Percentiles rank a stretch among this genome's conserved stretches.
Evolutionary conservation across 2,113 vertebrate species (phyloP).

Genomic region (Stictonetta naevosa): DNA sequence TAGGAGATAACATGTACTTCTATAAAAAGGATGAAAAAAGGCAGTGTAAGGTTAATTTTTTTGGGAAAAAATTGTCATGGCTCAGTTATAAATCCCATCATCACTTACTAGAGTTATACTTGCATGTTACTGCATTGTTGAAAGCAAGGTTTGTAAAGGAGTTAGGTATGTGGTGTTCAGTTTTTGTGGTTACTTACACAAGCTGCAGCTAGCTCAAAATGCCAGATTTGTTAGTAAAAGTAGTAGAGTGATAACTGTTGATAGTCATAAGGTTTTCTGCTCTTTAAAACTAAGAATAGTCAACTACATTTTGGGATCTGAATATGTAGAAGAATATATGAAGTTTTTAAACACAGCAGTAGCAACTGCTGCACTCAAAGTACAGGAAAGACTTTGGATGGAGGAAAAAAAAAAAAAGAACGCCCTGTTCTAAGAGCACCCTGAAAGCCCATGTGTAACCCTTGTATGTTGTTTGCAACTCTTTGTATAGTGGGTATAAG

Average conservation of each 20-base stretch:
- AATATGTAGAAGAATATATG: constrained; percentile 11
- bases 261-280: background rate
- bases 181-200: background rate
- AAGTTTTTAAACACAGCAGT: background rate
- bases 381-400: background rate
- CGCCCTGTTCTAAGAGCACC: background rate
- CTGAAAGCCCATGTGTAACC: background rate
- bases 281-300: background rate
- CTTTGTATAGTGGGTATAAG: background rate
- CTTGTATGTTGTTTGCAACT: background rate
- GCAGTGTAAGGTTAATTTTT: background rate
- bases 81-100: constrained; percentile 28
- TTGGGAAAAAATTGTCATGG: background rate
- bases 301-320: background rate
- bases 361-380: constrained; percentile 41
- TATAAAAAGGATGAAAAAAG: background rate
- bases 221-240: background rate
- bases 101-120: background rate
- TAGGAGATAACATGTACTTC: background rate
- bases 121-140: background rate
- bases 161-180: background rate
- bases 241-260: background rate
- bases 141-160: constrained; percentile 18
- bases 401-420: background rate
- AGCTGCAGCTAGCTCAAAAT: constrained; percentile 40